A percentile compares a stretch with the other conserved stretches of the same genome.
Conservation (phyloP, 2,113 vertebrate species). For the Scolopax mira region DNA sequence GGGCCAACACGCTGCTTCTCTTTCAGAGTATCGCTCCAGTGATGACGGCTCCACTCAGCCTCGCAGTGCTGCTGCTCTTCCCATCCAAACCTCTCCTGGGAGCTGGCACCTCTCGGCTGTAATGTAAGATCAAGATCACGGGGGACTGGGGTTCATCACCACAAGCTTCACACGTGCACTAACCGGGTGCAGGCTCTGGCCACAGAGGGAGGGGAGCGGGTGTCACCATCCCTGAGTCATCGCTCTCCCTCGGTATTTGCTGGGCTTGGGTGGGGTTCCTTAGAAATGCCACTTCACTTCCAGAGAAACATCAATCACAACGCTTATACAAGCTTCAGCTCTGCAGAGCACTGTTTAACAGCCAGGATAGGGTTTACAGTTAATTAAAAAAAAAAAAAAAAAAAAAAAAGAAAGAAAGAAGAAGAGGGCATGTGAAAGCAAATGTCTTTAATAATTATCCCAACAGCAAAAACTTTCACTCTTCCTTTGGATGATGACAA, state of each 20-base stretch:
- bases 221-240: slow-evolving; percentile 39
- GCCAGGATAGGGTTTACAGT: not conserved
- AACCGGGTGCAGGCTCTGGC: not conserved
- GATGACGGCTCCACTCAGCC: slow-evolving; percentile 49
- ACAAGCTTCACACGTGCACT: not conserved
- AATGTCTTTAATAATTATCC: not conserved
- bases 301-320: slow-evolving; percentile 3
- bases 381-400: not conserved
- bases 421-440: not conserved
- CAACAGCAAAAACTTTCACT: not conserved
- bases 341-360: not conserved
- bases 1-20: not conserved
- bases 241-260: not conserved
- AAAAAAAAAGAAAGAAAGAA: not conserved
- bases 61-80: slow-evolving; percentile 29
- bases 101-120: not conserved
- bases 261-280: slow-evolving; percentile 53
- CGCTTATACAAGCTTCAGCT: not conserved
- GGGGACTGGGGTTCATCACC: not conserved
- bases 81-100: slow-evolving; percentile 26
- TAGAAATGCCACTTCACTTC: slow-evolving; percentile 30
- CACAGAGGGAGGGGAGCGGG: not conserved
- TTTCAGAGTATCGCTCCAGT: not conserved
- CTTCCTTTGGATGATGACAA: not conserved
- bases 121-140: slow-evolving; percentile 35